phyloP scores from a whole-genome alignment of 2,797 vertebrate species.

The Rhodeus uyekii region DNA sequence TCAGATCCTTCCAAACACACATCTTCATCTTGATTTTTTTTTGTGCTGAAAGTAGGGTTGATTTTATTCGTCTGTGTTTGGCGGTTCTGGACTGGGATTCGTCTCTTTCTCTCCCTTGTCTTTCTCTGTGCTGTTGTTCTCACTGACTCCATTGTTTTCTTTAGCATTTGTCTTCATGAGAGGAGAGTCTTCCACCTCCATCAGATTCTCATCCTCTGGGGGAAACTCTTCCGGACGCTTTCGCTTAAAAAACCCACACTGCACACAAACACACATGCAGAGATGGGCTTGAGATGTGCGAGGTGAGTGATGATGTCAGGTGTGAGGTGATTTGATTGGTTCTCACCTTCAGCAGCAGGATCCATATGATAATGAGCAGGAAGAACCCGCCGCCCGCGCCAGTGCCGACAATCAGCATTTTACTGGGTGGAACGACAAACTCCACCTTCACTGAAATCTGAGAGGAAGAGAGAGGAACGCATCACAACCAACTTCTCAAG shows the following conservation, averaged over 20 bases:
- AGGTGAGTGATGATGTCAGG: neutral
- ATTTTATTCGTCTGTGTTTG: neutral
- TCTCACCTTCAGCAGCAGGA: constrained; percentile 69
- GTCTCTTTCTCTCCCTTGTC: neutral
- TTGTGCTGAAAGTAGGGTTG: neutral
- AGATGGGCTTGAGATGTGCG: neutral
- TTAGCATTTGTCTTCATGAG: neutral
- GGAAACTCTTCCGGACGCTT: neutral
- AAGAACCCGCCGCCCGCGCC: constrained; percentile 63
- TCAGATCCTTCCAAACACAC: neutral
- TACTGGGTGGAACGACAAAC: constrained; percentile 53
- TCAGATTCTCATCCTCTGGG: neutral
- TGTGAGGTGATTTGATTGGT: neutral
- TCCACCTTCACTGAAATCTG: constrained; percentile 64
- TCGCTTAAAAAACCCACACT: constrained; percentile 25
- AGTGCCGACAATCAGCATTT: constrained; percentile 48
- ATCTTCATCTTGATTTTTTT: neutral
- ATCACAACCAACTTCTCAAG: neutral
- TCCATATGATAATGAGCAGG: constrained; percentile 62
- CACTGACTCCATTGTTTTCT: neutral
- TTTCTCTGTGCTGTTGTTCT: neutral
- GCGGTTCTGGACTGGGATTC: neutral
- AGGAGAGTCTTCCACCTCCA: neutral
- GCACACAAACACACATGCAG: neutral
- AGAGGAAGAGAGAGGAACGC: constrained; percentile 16